phyloP scores from a whole-genome alignment of 1,140 invertebrate species.

The Mamestra configurata region DNA sequence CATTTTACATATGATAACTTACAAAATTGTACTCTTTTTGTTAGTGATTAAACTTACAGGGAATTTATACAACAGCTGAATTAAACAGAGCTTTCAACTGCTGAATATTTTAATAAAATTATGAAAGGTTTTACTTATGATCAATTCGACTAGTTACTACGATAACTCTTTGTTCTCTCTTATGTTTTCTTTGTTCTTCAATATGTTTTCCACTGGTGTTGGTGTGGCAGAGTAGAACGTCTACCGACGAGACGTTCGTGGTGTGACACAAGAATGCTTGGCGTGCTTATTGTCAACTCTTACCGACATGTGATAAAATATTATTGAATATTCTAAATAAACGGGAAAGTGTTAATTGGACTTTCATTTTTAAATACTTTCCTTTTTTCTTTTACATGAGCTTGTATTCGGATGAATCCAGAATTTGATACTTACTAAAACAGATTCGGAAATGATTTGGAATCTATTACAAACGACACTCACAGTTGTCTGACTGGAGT shows the following conservation, averaged over 20 bases:
- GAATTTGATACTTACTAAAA: no score
- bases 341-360: conserved; percentile 76
- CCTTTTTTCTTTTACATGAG: no score
- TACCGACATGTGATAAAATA: conserved; percentile 84
- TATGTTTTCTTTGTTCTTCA: conserved; percentile 2
- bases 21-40: conserved; percentile 15
- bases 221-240: conserved; percentile 48
- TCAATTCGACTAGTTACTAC: background rate
- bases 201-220: conserved; percentile 49
- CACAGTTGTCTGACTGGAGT: no score
- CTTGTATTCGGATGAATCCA: background rate
- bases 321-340: conserved; percentile 83
- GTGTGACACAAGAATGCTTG: conserved; percentile 70
- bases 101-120: conserved; percentile 17
- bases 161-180: background rate
- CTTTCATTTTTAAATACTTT: conserved; percentile 64
- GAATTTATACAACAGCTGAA: conserved; percentile 17
- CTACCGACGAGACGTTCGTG: conserved; percentile 60
- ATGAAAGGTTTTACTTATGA: conserved; percentile 29
- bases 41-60: conserved; percentile 31
- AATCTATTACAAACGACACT: no score
- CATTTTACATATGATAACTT: conserved; percentile 33
- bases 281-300: conserved; percentile 79
- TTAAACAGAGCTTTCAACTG: conserved; percentile 39
- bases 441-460: no score